Evolutionary conservation across 2,888 invertebrate species (phyloP), one percentile per base, ranked within the genome.

Genomic region (Pristionchus arcanus): DNA sequence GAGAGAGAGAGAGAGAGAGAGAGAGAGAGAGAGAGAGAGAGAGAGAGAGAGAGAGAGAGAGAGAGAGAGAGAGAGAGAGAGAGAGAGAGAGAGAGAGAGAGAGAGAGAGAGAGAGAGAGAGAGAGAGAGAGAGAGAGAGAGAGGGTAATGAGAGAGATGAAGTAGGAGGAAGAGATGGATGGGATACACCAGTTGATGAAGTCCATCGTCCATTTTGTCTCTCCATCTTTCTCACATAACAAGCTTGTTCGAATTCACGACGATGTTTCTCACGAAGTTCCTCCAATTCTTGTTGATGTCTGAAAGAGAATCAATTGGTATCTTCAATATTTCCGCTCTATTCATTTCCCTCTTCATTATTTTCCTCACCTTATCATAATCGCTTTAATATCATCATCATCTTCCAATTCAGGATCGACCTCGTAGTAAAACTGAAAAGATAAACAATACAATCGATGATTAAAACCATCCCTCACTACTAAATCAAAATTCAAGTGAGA

Each of bases 391-490:
- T 68, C 42, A n/a, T 87, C 87, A 25, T 87, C 87, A 66, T 87
- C 87, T 87, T 87, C 87, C 66, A 87, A 68, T 49, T 68, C 87
- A 21, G 37, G 87, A 68, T 87, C 87, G n/a, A 87, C 66, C 42
- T 68, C 87, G 25, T 87, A 87, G 28, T 85, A 85, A 31, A 85
- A 85, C 84, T 85, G 34, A 59, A 85, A 85, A 59, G 59, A n/a
- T n/a, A 37, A n/a, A 9, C 37, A 42, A 34, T 21, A 42, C 11
- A 21, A 42, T 42, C 19, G 21, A 25, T 13, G 16, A 21, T 16
- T 25, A 37, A 11, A 2, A 25, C 7, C 42, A 2, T 21, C 25
- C 1, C 25, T 13, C 77, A 21, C n/a, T 42, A 31, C 42, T 42
- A 77, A 7, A 7, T 5, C 11, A 42, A 77, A 42, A 15, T 77